Evolutionary conservation across 1,140 invertebrate species (phyloP), one percentile per base, ranked within the genome.

Genomic region (Latrodectus geometricus): DNA sequence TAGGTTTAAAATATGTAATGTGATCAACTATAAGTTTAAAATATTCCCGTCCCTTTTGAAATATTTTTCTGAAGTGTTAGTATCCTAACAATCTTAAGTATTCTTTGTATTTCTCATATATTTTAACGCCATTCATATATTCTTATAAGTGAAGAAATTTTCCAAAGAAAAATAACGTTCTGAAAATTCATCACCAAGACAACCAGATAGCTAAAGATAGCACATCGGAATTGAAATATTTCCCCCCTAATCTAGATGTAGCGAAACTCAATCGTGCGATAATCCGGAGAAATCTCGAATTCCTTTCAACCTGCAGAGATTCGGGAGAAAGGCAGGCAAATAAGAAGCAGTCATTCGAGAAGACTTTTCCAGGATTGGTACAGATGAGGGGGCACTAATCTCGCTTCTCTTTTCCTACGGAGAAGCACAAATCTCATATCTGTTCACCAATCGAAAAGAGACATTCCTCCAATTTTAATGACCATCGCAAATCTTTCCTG

Each of bases 391-490:
- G 23, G 12, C 48, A 14, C 23, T 83, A 83, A 83, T 83, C 80
- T 83, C 17, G 20, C 76, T 20, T 15, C 35, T 23, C 48, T 23
- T 49, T 73, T 73, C 23, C 48, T 35, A 35, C 35, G 23, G 12
- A 50, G 48, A 23, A 73, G 70, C 11, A 61, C 65, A 81, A 81
- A 76, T 84, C 72, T 84, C 82, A 84, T 75, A 84, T 86, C 74
- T 77, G 75, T 65, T 78, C 23, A 35, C 20, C 83, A 78, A 78
- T 77, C 74, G 52, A 50, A 74, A 56, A 78, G 66, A 78, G 61
- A 74, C 65, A 49, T 86, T 72, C 74, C 83, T 84, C 23, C 21
- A 73, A 70, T 86, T 78, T 86, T 86, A 86, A 86, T 86, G 83
- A 86, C 50, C 68, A 72, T 69, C 48, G 17, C 35, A 48, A 50